Base-by-base conservation (phyloP, 2,797 vertebrate genomes). In the Callimico goeldii region DNA sequence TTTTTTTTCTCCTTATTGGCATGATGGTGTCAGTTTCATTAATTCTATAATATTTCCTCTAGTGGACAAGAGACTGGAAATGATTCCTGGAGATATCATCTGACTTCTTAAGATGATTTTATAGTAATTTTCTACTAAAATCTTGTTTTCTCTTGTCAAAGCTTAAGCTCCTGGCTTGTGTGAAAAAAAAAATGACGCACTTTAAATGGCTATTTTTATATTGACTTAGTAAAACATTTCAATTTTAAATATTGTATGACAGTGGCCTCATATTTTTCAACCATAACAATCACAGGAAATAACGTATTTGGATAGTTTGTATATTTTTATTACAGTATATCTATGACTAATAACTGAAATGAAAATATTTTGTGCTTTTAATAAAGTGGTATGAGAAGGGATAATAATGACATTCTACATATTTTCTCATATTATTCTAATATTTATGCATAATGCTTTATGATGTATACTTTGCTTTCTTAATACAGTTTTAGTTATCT, bases 361-460 rank as follows among this genome's bases (percentile, higher is more conserved):
- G 12, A 50, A 94, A 84, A 1, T 72, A 87, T 70, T 72, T 88
- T 75, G 67, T 85, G 22, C 52, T 50, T 89, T 92, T 83, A 95
- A 80, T 75, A 76, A 89, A 84, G 17, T 19, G 94, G 17, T 87
- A 24, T 80, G 2, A 81, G 57, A 93, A 79, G 50, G 83, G 4
- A 26, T 58, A 89, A 13, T 67, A 87, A 36, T 43, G 72, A 9
- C 0, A 82, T 82, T 92, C 26, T 95, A 41, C 13, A 82, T 3
- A 67, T 90, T 89, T 92, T 13, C 84, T 85, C 26, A 50, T 36
- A 84, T 7, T 50, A 39, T 88, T 95, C 46, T 86, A 79, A 80
- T 92, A 90, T 82, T 93, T 92, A 77, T 91, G 89, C 6, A 50
- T 67, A 46, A 84, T 89, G 3, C 33, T 83, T 90, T 92, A 73